A percentile compares a stretch with the other conserved stretches of the same genome.
Conservation (phyloP, 2,888 invertebrate genomes). For the Apotomis betuletana region DNA sequence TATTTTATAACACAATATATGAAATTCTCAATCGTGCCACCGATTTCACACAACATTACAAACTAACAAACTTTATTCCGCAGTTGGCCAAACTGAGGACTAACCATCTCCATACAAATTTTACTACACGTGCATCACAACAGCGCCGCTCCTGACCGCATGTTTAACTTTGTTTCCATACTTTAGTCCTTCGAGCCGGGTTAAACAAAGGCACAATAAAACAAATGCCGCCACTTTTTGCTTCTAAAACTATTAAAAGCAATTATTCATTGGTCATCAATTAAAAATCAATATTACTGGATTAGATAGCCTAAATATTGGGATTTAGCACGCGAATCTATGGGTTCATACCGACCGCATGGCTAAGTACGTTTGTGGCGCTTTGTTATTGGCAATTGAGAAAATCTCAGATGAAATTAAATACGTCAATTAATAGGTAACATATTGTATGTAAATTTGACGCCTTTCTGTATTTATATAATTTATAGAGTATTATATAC, state of each 20-base stretch:
- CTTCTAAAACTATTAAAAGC: slow-evolving; percentile 50
- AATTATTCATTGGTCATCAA: slow-evolving; percentile 59
- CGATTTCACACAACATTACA: slow-evolving; percentile 32
- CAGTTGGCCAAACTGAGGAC: slow-evolving; percentile 14
- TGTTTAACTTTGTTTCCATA: slow-evolving; percentile 5
- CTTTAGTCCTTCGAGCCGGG: slow-evolving; percentile 49
- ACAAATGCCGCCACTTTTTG: slow-evolving; percentile 47
- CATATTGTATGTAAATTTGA: too few species aligned
- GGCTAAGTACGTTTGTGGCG: neutral
- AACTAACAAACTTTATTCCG: neutral
- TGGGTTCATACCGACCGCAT: slow-evolving; percentile 27
- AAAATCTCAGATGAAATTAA: too few species aligned
- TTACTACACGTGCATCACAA: too few species aligned
- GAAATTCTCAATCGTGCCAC: slow-evolving; percentile 24
- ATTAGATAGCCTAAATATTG: slow-evolving; percentile 63
- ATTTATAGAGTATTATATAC: too few species aligned
- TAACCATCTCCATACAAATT: neutral
- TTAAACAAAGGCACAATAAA: slow-evolving; percentile 39
- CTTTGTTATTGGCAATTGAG: neutral
- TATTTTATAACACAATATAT: slow-evolving; percentile 7
- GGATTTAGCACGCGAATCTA: slow-evolving; percentile 68
- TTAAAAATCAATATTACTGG: slow-evolving; percentile 65
- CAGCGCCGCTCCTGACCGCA: neutral
- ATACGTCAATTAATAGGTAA: too few species aligned
- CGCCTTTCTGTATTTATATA: too few species aligned